Conservation (phyloP, 2,888 invertebrate species). For the Ochropleura plecta region DNA sequence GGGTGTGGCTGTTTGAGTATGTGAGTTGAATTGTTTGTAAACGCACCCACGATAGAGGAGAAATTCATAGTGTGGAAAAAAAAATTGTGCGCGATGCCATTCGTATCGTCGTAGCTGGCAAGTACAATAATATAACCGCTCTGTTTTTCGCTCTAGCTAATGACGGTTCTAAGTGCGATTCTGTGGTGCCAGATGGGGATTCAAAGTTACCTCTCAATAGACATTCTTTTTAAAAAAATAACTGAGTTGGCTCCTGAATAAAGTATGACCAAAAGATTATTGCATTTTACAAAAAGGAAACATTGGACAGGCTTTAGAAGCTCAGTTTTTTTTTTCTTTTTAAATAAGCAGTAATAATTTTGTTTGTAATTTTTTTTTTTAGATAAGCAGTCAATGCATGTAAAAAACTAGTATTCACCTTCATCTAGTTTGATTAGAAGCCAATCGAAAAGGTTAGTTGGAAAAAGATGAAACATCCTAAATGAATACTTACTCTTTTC, state of each 20-base stretch:
- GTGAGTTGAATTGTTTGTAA: too few species aligned
- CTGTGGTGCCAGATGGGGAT: neutral
- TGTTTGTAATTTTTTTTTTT: too few species aligned
- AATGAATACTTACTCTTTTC: slow-evolving; percentile 75
- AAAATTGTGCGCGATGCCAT: too few species aligned
- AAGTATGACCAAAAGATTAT: neutral
- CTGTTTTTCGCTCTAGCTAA: neutral
- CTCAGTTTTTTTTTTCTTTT: too few species aligned
- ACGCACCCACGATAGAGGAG: too few species aligned
- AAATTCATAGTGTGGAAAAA: too few species aligned
- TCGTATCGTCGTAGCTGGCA: too few species aligned
- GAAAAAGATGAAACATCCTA: neutral
- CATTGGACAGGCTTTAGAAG: too few species aligned
- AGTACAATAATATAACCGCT: neutral
- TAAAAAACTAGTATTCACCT: neutral
- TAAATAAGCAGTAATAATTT: too few species aligned
- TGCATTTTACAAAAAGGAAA: neutral
- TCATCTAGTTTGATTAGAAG: neutral
- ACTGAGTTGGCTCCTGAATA: neutral
- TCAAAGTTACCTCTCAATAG: neutral
- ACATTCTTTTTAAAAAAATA: neutral
- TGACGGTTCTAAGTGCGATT: neutral
- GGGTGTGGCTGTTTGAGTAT: too few species aligned
- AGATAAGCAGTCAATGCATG: neutral
- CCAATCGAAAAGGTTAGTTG: neutral